Conservation (phyloP, 64 coral and sea anemone species). For the Montipora cactus region DNA sequence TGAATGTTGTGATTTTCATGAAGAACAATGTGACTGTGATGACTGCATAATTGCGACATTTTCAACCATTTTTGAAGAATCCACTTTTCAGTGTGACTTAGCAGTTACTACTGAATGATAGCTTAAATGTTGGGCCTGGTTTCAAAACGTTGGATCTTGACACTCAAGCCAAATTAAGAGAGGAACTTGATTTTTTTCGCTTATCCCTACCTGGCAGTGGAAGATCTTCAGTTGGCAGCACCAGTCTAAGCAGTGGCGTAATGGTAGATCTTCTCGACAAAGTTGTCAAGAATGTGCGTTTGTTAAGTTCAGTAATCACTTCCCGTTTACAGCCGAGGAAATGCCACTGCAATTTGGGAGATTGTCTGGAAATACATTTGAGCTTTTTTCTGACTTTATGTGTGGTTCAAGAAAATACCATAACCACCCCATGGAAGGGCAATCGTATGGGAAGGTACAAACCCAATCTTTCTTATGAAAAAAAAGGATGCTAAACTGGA, state of each 20-base stretch:
- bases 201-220: constrained; percentile 29
- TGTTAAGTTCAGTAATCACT: constrained; percentile 40
- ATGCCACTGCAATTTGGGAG: constrained; percentile 46
- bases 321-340: constrained; percentile 60
- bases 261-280: constrained; percentile 38
- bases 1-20: not conserved
- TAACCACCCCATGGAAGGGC: too few species aligned
- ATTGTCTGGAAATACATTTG: constrained; percentile 45
- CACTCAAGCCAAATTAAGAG: not conserved
- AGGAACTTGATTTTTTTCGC: constrained; percentile 24
- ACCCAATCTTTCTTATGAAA: not conserved
- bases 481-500: not conserved
- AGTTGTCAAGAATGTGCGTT: constrained; percentile 25
- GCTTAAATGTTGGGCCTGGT: not conserved
- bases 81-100: not conserved
- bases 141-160: constrained; percentile 11
- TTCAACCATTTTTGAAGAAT: not conserved
- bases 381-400: not conserved
- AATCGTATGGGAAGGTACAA: not conserved
- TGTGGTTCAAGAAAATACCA: not conserved
- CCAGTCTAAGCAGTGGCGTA: constrained; percentile 46
- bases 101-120: not conserved
- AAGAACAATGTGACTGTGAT: not conserved
- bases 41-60: not conserved
- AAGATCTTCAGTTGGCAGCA: constrained; percentile 55